A percentile compares a stretch with the other conserved stretches of the same genome.
phyloP scores from a whole-genome alignment of 2,797 vertebrate species.

The Microctenopoma steveboyesi region DNA sequence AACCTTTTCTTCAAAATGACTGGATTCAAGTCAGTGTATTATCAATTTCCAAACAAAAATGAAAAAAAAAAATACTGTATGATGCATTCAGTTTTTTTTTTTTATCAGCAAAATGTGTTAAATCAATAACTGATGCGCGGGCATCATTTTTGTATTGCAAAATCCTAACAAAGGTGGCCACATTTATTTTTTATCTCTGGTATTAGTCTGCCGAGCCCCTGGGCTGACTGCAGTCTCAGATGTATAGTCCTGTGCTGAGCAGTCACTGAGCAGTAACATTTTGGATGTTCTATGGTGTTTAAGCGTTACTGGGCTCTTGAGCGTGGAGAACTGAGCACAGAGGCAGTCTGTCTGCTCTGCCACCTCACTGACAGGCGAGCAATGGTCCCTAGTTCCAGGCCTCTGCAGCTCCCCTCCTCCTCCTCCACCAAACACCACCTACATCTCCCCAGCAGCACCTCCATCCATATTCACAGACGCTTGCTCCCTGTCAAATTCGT shows the following conservation, averaged over 20 bases:
- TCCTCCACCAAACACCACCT: conserved; percentile 33
- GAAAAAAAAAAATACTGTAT: neutral
- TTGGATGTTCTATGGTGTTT: conserved; percentile 50
- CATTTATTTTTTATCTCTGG: conserved; percentile 28
- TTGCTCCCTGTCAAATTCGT: conserved; percentile 68
- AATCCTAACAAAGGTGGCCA: conserved; percentile 11
- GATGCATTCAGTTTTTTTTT: conserved; percentile 18
- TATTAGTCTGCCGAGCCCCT: conserved; percentile 35
- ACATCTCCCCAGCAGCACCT: conserved; percentile 33
- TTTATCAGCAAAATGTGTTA: conserved; percentile 1
- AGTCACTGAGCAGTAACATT: conserved; percentile 50
- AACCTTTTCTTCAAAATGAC: conserved; percentile 20
- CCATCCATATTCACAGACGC: conserved; percentile 74
- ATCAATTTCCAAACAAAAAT: conserved; percentile 17
- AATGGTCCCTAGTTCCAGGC: conserved; percentile 47
- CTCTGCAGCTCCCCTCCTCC: conserved; percentile 26
- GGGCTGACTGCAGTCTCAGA: conserved; percentile 27
- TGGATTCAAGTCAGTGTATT: conserved; percentile 16
- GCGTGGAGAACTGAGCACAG: conserved; percentile 33
- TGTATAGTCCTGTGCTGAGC: conserved; percentile 29
- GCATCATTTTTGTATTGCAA: neutral
- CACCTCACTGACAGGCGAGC: conserved; percentile 63
- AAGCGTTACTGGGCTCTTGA: conserved; percentile 51
- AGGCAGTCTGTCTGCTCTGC: conserved; percentile 59
- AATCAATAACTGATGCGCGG: conserved; percentile 10